Percentiles rank a stretch among this genome's conserved stretches.
Conservation (phyloP, 2,888 invertebrate genomes). For the Agrotis puta region DNA sequence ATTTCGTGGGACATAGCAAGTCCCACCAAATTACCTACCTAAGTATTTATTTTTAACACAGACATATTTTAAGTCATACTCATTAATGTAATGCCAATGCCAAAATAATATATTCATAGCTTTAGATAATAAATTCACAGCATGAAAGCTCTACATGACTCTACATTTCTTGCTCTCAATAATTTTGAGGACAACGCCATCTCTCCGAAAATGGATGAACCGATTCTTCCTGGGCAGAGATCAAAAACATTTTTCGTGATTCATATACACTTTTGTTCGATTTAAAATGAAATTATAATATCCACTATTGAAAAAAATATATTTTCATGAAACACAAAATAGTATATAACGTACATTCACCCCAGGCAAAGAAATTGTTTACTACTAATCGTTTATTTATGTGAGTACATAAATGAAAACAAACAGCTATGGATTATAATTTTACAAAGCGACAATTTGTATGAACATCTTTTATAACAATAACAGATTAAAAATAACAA, state of each 20-base stretch:
- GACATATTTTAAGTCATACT: not conserved
- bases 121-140: conserved; percentile 34
- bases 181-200: conserved; percentile 67
- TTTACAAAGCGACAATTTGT: no score
- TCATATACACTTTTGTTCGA: not conserved
- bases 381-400: no score
- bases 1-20: no score
- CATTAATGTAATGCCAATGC: not conserved
- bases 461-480: no score
- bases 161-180: conserved; percentile 15
- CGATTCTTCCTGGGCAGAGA: conserved; percentile 49
- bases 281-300: not conserved
- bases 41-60: no score
- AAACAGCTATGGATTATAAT: no score
- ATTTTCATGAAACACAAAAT: not conserved
- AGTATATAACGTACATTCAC: not conserved
- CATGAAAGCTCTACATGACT: conserved; percentile 12
- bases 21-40: no score
- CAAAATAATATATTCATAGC: conserved; percentile 25
- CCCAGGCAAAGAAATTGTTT: no score
- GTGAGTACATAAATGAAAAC: no score
- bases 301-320: not conserved
- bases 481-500: not conserved
- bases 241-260: conserved; percentile 65
- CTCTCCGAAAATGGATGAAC: conserved; percentile 62